A percentile compares a stretch with the other conserved stretches of the same genome.
Evolutionary conservation across 2,113 vertebrate genomes (phyloP).

Genomic region (Brachionichthys hirsutus): DNA sequence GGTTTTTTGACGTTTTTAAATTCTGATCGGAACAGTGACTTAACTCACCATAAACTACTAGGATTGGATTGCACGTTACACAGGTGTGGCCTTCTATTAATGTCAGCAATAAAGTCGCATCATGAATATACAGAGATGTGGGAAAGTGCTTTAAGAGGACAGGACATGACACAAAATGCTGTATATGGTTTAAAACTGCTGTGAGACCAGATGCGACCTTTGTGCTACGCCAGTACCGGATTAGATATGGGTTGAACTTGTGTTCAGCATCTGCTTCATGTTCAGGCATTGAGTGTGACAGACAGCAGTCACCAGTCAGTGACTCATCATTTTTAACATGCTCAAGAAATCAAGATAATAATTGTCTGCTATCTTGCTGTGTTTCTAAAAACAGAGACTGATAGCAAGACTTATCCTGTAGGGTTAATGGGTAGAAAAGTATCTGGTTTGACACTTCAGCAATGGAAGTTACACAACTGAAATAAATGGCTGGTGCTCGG

Average conservation of each 20-base stretch:
- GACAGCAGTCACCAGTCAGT: not conserved
- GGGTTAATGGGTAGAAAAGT: constrained; percentile 37
- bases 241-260: not conserved
- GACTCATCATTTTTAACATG: constrained; percentile 22
- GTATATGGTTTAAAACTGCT: no score
- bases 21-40: no score
- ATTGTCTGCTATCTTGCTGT: constrained; percentile 25
- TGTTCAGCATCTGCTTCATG: not conserved
- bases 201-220: no score
- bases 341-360: constrained; percentile 16
- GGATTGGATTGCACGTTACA: no score
- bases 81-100: no score
- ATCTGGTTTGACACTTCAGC: constrained; percentile 33
- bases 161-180: no score
- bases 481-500: constrained; percentile 29
- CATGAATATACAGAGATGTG: no score
- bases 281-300: constrained; percentile 2
- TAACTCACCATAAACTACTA: no score
- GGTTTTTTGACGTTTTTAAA: no score
- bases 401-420: constrained; percentile 15
- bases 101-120: no score
- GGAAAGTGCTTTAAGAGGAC: no score
- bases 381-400: constrained; percentile 10
- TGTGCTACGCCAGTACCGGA: no score
- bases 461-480: constrained; percentile 50